Conservation (phyloP, 2,113 vertebrate species). For the Mirounga angustirostris region DNA sequence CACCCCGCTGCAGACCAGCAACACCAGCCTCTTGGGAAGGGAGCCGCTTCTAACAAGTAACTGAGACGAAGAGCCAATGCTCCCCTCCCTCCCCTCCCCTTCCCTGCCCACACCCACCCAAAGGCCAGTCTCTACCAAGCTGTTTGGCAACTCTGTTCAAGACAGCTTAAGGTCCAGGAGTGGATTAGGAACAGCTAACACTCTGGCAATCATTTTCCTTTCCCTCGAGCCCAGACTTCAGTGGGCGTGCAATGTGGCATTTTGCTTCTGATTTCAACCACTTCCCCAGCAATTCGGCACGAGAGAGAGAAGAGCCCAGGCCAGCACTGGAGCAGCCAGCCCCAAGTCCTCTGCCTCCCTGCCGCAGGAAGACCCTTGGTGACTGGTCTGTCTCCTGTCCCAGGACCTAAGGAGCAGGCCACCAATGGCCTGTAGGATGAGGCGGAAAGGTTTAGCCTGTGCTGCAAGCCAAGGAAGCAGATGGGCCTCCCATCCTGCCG, state of each 20-base stretch:
- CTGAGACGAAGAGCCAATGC: neutral
- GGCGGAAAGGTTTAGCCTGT: neutral
- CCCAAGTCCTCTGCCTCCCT: neutral
- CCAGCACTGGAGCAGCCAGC: neutral
- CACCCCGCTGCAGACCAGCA: conserved; percentile 57
- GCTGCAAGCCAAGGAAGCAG: conserved; percentile 55
- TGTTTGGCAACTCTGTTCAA: conserved; percentile 77
- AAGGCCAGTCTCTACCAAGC: conserved; percentile 79
- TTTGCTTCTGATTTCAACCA: conserved; percentile 75
- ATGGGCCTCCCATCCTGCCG: neutral
- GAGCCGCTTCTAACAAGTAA: conserved; percentile 61
- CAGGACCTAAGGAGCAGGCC: neutral
- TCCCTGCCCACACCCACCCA: conserved; percentile 70
- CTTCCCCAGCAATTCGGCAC: conserved; percentile 57
- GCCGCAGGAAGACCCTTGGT: neutral
- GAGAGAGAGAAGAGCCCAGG: conserved; percentile 53
- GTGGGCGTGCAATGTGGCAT: conserved; percentile 83
- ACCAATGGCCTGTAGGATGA: neutral
- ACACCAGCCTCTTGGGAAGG: neutral
- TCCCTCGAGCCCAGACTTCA: conserved; percentile 81
- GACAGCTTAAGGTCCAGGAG: conserved; percentile 79
- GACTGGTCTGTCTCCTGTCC: neutral
- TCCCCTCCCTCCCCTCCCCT: neutral
- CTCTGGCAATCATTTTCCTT: conserved; percentile 73
- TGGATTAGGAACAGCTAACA: conserved; percentile 72